These are phyloP conservation scores for Brenthis ino DNA, from an alignment of 2,888 invertebrate species.

Conservation along the genomic window DNA sequence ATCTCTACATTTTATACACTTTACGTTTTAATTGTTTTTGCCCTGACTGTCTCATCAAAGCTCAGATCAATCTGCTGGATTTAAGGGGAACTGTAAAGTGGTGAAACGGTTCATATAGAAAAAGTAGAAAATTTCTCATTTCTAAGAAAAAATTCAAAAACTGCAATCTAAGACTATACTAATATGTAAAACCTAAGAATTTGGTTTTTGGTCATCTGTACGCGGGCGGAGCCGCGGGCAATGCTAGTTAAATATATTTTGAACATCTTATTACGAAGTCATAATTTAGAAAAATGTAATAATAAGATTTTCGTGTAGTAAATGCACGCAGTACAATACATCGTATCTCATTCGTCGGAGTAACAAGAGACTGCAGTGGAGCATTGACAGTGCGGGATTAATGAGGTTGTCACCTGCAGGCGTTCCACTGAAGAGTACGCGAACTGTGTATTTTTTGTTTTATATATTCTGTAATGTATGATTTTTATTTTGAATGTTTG, in stretches of 20 bases:
- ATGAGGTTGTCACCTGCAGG: conserved; percentile 40
- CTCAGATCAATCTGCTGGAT: too few relatives aligned
- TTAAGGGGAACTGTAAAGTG: too few relatives aligned
- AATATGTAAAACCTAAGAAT: too few relatives aligned
- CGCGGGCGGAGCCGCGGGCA: too few relatives aligned
- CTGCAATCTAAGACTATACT: too few relatives aligned
- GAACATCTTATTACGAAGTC: neutral
- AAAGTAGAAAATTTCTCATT: too few relatives aligned
- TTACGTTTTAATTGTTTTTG: too few relatives aligned
- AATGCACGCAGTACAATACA: conserved; percentile 28
- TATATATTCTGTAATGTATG: conserved; percentile 19
- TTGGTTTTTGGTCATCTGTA: too few relatives aligned
- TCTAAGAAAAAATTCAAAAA: too few relatives aligned
- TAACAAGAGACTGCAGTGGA: conserved; percentile 38
- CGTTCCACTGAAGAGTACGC: conserved; percentile 28
- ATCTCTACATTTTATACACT: too few relatives aligned
- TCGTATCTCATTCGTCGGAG: conserved; percentile 33
- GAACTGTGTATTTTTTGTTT: conserved; percentile 33
- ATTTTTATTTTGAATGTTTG: conserved; percentile 13
- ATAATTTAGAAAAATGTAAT: conserved; percentile 9
- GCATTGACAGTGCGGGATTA: conserved; percentile 39
- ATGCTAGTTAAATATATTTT: neutral
- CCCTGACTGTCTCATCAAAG: too few relatives aligned
- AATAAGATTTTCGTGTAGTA: conserved; percentile 6
- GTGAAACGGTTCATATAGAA: too few relatives aligned